Percentiles rank a stretch among this genome's conserved stretches.
Evolutionary conservation across 2,797 vertebrate species (phyloP).

Genomic region (Lepus oiostolus): DNA sequence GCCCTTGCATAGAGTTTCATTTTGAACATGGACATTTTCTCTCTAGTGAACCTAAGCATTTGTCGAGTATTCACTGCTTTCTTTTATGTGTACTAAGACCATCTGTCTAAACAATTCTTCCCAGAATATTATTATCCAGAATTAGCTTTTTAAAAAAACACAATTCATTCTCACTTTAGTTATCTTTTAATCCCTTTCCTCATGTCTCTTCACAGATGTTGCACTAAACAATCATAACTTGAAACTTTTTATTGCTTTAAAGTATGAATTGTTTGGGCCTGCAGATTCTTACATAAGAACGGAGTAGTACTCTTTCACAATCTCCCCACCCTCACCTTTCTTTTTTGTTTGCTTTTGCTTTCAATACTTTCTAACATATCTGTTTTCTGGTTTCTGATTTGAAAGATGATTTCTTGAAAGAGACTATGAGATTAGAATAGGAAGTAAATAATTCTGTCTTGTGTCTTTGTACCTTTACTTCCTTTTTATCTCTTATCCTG

Average conservation of each 20-base stretch:
- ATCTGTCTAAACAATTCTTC: conserved; percentile 65
- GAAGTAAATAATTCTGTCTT: conserved; percentile 26
- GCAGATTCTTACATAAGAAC: neutral
- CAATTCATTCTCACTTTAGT: conserved; percentile 43
- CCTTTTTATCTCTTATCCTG: neutral
- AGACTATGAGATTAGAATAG: neutral
- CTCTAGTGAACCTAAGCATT: neutral
- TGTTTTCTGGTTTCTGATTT: conserved; percentile 12
- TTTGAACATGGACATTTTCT: conserved; percentile 10
- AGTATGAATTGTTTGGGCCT: neutral
- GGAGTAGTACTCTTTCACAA: neutral
- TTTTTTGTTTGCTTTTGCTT: neutral
- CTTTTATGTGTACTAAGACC: neutral
- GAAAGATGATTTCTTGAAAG: neutral
- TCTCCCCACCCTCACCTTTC: neutral
- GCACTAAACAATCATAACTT: conserved; percentile 35
- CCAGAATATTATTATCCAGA: conserved; percentile 59
- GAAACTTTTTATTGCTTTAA: neutral
- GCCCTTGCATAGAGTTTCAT: neutral
- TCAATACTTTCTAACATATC: neutral
- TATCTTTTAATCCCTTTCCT: conserved; percentile 57
- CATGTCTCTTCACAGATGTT: conserved; percentile 43
- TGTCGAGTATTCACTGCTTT: neutral
- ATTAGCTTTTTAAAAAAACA: conserved; percentile 18
- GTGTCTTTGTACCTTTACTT: neutral